Evolutionary conservation across 2,797 vertebrate species (phyloP).

Genomic region (Vireo griseus): DNA sequence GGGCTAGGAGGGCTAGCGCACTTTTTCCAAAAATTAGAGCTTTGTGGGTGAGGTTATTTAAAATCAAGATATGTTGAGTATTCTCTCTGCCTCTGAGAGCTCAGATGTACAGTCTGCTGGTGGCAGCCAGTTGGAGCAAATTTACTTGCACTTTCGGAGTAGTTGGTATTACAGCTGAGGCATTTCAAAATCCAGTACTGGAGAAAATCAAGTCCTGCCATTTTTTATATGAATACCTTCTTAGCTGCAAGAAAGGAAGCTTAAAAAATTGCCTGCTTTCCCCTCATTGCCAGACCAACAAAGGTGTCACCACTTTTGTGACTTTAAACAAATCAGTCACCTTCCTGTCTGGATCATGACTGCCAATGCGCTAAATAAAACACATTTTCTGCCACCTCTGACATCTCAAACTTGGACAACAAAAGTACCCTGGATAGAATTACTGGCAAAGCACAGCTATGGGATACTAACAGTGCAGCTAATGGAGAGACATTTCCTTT

Average conservation of each 20-base stretch:
- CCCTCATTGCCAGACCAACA: neutral
- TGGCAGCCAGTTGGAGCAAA: neutral
- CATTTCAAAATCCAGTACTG: neutral
- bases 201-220: neutral
- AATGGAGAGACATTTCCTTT: neutral
- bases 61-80: neutral
- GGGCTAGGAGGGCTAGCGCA: neutral
- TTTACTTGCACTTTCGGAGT: neutral
- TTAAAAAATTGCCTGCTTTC: neutral
- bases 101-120: fast-evolving
- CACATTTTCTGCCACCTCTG: neutral
- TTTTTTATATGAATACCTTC: neutral
- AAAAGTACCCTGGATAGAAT: neutral
- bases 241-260: neutral
- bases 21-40: neutral
- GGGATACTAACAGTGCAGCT: neutral
- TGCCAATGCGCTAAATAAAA: neutral
- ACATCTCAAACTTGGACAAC: neutral
- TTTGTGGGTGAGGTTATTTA: neutral
- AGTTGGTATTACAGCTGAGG: neutral
- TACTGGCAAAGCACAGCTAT: fast-evolving
- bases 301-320: neutral
- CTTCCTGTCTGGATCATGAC: neutral
- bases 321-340: neutral
- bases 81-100: neutral